phyloP scores from a whole-genome alignment of 2,797 vertebrate genomes.

The Chaunax sp. region DNA sequence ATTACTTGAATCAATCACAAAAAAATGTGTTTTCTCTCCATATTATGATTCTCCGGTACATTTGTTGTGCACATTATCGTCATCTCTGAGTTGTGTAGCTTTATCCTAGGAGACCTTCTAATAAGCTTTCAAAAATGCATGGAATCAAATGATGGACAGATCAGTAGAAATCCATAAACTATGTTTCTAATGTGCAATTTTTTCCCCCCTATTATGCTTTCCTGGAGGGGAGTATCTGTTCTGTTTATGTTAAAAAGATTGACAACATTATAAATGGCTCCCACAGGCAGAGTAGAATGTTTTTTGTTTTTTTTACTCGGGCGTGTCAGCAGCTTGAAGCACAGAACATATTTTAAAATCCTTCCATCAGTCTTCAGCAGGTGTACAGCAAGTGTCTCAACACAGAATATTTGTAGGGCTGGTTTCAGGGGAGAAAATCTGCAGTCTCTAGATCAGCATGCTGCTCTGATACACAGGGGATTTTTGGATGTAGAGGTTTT shows the following conservation, averaged over 20 bases:
- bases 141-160: not conserved
- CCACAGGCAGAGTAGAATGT: conserved; percentile 15
- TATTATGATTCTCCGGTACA: not conserved
- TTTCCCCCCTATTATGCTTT: not conserved
- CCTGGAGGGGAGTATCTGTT: not conserved
- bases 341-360: conserved; percentile 13
- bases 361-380: conserved; percentile 8
- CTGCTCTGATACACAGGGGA: not conserved
- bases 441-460: not conserved
- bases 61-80: conserved; percentile 8
- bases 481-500: not conserved
- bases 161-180: conserved; percentile 1
- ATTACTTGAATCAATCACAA: too few relatives aligned
- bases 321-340: conserved; percentile 29
- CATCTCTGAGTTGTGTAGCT: conserved; percentile 6
- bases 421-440: conserved; percentile 1
- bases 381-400: not conserved
- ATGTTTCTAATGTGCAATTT: conserved; percentile 7
- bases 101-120: not conserved
- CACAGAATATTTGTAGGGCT: not conserved
- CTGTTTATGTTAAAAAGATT: conserved; percentile 30
- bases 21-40: not conserved
- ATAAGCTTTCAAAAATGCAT: conserved; percentile 4
- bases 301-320: conserved; percentile 36
- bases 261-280: conserved; percentile 20